Evolutionary conservation across 1,140 invertebrate genomes (phyloP), one percentile per base, ranked within the genome.

Genomic region (Orchestia grillus): DNA sequence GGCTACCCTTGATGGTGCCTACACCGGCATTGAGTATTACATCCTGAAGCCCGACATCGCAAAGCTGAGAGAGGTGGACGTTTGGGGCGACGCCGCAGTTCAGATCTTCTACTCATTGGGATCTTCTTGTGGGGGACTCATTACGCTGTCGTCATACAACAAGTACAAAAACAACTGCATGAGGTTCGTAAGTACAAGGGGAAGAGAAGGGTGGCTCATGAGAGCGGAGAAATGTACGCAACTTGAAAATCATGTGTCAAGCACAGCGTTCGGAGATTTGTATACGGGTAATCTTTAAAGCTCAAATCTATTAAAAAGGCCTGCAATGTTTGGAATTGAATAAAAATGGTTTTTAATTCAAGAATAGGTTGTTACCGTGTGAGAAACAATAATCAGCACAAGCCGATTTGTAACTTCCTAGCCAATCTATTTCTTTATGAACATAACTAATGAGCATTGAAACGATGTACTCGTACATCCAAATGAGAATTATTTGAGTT

Each of bases 101-200:
- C 98, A 98, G 97, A 98, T 98, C 47, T 98, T 98, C 97, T 98
- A 98, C 97, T 98, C 97, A 41, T 97, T 98, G 44, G 98, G 98
- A n/a, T 97, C 97, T 44, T 97, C 97, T 23, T 98, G 98, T 97
- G 98, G 98, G 87, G 98, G 98, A 11, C 97, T 98, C 40, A 98
- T 98, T 47, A 98, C 98, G 47, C 97, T 98, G 40, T 97, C 98
- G 95, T 98, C 98, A 96, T 98, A 98, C 97, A 98, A 98, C 97
- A 97, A 98, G 96, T 98, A 98, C 96, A 97, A 98, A 96, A 98
- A 98, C 97, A 98, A 98, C 97, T 98, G 98, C 96, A 98, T 98
- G 97, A 98, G 97, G 98, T 98, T 97, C 97, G 97, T 43, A 45
- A 94, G 42, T 15, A 41, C 11, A 1, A 43, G 41, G 47, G n/a